Evolutionary conservation across 2,888 invertebrate genomes (phyloP), one percentile per base, ranked within the genome.

Genomic region (Augiades crinisus): DNA sequence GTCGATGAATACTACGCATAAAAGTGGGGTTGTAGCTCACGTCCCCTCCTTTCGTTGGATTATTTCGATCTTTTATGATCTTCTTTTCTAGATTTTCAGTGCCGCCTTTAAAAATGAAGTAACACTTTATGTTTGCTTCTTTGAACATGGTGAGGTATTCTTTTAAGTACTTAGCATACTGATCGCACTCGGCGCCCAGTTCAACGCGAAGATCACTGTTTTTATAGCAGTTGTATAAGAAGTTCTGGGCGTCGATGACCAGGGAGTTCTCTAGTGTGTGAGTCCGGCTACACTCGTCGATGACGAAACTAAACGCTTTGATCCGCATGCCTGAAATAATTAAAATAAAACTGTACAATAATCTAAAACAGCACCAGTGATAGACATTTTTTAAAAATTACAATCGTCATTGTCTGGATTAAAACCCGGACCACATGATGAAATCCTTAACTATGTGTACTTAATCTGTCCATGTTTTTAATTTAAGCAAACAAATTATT

Each of bases 201-300:
- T 51, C 10, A 16, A 41, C 64, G 0, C 59, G 61, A 0, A 71
- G 22, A 0, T 16, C 13, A 27, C 63, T 66, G 0, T 59, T 3
- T 14, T 61, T 2, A 37, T 76, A 77, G 3, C 58, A 33, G 0
- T 43, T 0, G 37, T 67, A 64, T 3, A 77, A 67, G 33, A 65
- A 63, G 22, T 69, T 68, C 10, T 72, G 68, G 0, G 61, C 78
- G 22, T 78, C 78, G 1, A 78, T 66, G 1, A 78, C 76, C 0
- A 78, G 62, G 21, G 63, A 59, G 16, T 75, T 51, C 17, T 60
- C 63, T n/a, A 78, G 38, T 21, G 33, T 21, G 27, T 46, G 27
- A 1, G 31, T 27, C 30, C 37, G 5, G 4, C 51, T 19, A 5
- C 41, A 22, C 10, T 36, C 21, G 2, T 40, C 27, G 6, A 59